These are phyloP conservation scores for Acanthurus tractus DNA, from an alignment of 2,797 vertebrate genomes.

Conservation along the genomic window DNA sequence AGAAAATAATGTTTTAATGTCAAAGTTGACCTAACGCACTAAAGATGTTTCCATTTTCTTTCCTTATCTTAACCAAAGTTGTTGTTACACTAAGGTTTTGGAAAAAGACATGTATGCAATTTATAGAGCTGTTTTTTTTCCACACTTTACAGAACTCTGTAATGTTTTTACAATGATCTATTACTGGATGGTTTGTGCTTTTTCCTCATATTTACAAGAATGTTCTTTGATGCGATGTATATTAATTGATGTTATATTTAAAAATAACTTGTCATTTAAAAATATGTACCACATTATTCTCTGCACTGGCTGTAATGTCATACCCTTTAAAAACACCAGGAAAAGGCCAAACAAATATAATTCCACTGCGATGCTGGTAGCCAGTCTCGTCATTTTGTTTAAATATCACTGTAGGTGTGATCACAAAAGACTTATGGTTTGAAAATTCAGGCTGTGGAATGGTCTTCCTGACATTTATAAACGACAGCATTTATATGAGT, in stretches of 20 bases:
- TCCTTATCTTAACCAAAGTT: too few species aligned
- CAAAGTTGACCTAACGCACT: too few species aligned
- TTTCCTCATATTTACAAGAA: conserved; percentile 41
- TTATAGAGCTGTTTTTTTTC: not conserved
- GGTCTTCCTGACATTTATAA: conserved; percentile 82
- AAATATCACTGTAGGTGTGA: conserved; percentile 79
- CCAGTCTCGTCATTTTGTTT: conserved; percentile 69
- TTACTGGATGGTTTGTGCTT: conserved; percentile 9
- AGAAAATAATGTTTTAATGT: too few species aligned
- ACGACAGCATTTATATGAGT: conserved; percentile 76
- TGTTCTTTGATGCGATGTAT: conserved; percentile 33
- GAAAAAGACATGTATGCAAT: not conserved
- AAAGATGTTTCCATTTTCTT: too few species aligned
- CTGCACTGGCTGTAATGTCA: conserved; percentile 57
- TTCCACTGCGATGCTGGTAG: conserved; percentile 59
- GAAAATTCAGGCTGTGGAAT: conserved; percentile 69
- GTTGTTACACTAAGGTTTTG: not conserved
- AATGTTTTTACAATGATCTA: conserved; percentile 21
- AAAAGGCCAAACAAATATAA: conserved; percentile 82
- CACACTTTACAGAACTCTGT: conserved; percentile 4
- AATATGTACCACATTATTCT: conserved; percentile 49
- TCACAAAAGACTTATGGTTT: conserved; percentile 70
- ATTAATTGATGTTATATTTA: conserved; percentile 58
- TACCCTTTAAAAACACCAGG: conserved; percentile 69
- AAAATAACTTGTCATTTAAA: conserved; percentile 61